Percentiles rank a stretch among this genome's conserved stretches.
Evolutionary conservation across 2,888 invertebrate genomes (phyloP).

Genomic region (Plagodis dolabraria): DNA sequence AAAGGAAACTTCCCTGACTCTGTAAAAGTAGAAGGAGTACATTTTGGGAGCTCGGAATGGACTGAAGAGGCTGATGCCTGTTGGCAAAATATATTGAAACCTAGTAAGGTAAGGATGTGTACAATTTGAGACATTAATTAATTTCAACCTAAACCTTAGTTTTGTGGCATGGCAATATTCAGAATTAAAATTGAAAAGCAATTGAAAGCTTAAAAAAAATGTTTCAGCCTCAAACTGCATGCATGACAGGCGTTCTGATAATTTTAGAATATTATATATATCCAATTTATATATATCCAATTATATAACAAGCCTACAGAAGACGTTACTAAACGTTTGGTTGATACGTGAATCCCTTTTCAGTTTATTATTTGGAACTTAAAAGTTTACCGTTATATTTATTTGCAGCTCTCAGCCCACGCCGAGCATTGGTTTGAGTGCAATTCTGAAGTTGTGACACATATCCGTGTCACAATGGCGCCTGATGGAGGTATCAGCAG

Average conservation of each 20-base stretch:
- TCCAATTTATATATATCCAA: too few species aligned
- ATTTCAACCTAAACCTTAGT: too few species aligned
- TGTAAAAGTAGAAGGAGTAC: slow-evolving; percentile 82
- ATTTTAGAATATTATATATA: too few species aligned
- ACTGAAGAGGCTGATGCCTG: slow-evolving; percentile 41
- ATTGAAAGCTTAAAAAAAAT: too few species aligned
- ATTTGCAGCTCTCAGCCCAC: slow-evolving; percentile 79
- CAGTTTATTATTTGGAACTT: background rate
- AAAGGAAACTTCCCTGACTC: slow-evolving; percentile 88
- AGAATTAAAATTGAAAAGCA: too few species aligned
- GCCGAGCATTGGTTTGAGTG: slow-evolving; percentile 78
- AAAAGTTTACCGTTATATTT: slow-evolving; percentile 3
- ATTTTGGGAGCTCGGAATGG: slow-evolving; percentile 59
- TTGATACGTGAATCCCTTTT: too few species aligned
- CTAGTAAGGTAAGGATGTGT: slow-evolving; percentile 74
- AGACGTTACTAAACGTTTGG: too few species aligned
- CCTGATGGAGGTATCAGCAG: slow-evolving; percentile 88
- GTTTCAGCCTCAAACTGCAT: too few species aligned
- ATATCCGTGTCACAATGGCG: slow-evolving; percentile 84
- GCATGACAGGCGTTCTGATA: too few species aligned
- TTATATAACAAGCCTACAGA: too few species aligned
- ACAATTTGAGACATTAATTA: background rate
- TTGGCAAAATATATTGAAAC: slow-evolving; percentile 80
- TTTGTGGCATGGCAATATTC: too few species aligned
- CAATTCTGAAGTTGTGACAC: slow-evolving; percentile 69